Conservation (phyloP, 2,113 vertebrate genomes). For the Proteles cristata region DNA sequence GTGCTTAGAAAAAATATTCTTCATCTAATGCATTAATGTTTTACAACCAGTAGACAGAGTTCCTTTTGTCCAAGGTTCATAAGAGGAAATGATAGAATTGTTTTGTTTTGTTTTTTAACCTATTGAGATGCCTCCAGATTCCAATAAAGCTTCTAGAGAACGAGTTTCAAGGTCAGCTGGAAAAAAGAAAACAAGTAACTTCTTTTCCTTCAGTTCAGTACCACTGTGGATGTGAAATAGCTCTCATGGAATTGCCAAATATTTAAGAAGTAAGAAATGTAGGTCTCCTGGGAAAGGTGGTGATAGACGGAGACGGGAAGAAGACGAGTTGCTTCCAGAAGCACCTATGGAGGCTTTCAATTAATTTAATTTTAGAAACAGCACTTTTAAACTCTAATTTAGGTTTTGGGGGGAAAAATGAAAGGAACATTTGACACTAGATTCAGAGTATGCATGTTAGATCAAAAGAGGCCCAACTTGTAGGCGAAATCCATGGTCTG, state of each 20-base stretch:
- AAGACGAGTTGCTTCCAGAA: neutral
- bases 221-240: neutral
- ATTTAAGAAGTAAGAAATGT: neutral
- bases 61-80: neutral
- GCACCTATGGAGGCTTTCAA: neutral
- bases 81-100: neutral
- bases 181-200: neutral
- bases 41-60: neutral
- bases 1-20: neutral
- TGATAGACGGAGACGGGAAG: neutral
- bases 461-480: neutral
- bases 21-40: neutral
- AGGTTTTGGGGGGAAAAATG: neutral
- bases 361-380: slow-evolving; percentile 31
- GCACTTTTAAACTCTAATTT: neutral
- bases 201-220: neutral
- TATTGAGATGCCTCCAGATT: neutral
- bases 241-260: neutral
- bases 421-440: neutral
- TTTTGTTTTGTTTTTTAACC: neutral
- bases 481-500: neutral
- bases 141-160: neutral
- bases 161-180: neutral
- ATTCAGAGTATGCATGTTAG: neutral
- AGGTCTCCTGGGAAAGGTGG: neutral